phyloP scores from a whole-genome alignment of 2,797 vertebrate genomes.

The Chelmon rostratus region DNA sequence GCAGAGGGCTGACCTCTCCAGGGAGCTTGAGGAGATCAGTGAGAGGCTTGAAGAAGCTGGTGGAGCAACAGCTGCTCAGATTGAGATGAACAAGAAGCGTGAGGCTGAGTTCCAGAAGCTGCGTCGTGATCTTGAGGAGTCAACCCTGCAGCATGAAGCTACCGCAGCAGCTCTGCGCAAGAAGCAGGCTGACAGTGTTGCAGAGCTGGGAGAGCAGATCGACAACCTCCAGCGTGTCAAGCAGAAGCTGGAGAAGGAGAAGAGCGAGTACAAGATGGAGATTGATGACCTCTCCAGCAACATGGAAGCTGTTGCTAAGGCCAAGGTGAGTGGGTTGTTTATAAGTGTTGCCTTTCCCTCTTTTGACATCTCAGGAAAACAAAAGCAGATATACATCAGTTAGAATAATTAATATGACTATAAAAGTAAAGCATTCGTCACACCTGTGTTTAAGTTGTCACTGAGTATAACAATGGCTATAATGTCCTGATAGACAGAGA shows the following conservation, averaged over 20 bases:
- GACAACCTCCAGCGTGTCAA: constrained; percentile 90
- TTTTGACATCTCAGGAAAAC: too few species aligned
- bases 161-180: constrained; percentile 82
- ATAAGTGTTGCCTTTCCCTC: too few species aligned
- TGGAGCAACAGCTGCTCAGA: constrained; percentile 83
- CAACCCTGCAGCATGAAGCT: constrained; percentile 57
- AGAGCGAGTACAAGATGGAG: constrained; percentile 92
- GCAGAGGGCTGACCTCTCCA: constrained; percentile 85
- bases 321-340: constrained; percentile 14
- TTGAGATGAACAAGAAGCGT: constrained; percentile 66
- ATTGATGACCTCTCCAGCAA: constrained; percentile 89
- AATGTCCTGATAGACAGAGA: too few species aligned
- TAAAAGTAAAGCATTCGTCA: too few species aligned
- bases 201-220: constrained; percentile 81
- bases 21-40: constrained; percentile 92
- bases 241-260: constrained; percentile 92
- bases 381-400: too few species aligned
- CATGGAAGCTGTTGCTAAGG: constrained; percentile 87
- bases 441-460: too few species aligned
- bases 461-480: too few species aligned
- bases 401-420: too few species aligned
- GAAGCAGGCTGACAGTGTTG: constrained; percentile 89
- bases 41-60: constrained; percentile 90
- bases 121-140: constrained; percentile 56
- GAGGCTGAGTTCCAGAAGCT: constrained; percentile 63